These are phyloP conservation scores for Tauraco erythrolophus DNA, from an alignment of 2,113 vertebrate genomes.

Conservation along the genomic window DNA sequence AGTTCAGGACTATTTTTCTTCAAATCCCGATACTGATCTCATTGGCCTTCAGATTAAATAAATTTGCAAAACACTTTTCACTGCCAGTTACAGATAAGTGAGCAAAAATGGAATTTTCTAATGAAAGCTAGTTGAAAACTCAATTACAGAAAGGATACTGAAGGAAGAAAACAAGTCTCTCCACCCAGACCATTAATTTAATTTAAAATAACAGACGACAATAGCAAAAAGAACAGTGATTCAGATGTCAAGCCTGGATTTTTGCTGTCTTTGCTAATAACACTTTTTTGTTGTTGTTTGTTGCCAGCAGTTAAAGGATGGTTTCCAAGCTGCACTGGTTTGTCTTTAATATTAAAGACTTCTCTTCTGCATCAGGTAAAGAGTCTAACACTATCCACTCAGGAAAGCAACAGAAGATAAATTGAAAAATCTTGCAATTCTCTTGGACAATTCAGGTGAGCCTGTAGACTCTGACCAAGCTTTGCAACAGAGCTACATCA, in stretches of 20 bases:
- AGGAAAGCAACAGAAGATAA: not conserved
- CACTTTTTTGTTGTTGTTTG: not conserved
- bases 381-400: fast-evolving
- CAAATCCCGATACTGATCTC: not conserved
- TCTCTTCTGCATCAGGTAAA: not conserved
- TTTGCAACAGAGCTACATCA: not conserved
- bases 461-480: not conserved
- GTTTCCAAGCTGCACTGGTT: not conserved
- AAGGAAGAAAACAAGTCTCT: not conserved
- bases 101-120: not conserved
- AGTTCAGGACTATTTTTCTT: not conserved
- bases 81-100: not conserved
- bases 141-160: not conserved
- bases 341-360: not conserved
- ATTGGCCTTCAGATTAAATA: not conserved
- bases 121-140: not conserved
- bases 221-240: not conserved
- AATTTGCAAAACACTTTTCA: not conserved
- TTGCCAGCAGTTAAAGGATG: not conserved
- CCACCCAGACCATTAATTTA: not conserved
- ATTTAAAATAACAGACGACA: not conserved
- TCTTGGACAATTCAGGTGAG: not conserved
- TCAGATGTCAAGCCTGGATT: not conserved
- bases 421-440: not conserved
- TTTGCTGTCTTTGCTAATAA: not conserved